phyloP scores from a whole-genome alignment of 2,113 vertebrate species.

The Cepphus grylle region DNA sequence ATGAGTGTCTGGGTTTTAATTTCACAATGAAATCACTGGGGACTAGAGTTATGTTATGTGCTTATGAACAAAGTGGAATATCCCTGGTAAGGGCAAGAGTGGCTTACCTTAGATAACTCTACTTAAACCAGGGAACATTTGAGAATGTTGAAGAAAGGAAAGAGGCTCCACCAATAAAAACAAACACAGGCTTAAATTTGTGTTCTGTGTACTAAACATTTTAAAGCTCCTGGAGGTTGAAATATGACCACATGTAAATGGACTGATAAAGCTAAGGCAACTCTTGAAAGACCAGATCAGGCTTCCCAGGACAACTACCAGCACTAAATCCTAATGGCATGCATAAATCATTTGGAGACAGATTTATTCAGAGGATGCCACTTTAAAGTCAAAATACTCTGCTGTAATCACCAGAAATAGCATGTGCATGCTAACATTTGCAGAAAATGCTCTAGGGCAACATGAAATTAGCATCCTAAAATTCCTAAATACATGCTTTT shows the following conservation, averaged over 20 bases:
- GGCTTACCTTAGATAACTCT: conserved; percentile 91
- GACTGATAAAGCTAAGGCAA: conserved; percentile 40
- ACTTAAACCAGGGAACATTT: conserved; percentile 87
- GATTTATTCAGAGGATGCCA: conserved; percentile 63
- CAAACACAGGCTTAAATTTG: conserved; percentile 75
- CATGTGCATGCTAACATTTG: conserved; percentile 65
- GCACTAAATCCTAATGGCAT: conserved; percentile 64
- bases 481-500: conserved; percentile 67
- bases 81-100: conserved; percentile 81
- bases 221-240: conserved; percentile 63
- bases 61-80: conserved; percentile 84
- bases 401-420: conserved; percentile 43
- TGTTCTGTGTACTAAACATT: conserved; percentile 69
- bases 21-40: conserved; percentile 80
- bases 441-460: conserved; percentile 68
- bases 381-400: conserved; percentile 62
- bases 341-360: conserved; percentile 62
- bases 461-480: conserved; percentile 33
- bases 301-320: conserved; percentile 57
- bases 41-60: conserved; percentile 77
- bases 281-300: conserved; percentile 66
- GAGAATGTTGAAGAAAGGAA: conserved; percentile 91
- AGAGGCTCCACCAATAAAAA: conserved; percentile 76
- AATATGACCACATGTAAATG: conserved; percentile 62
- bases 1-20: conserved; percentile 86